Evolutionary conservation across 2,888 invertebrate genomes (phyloP).

Genomic region (Germaria angustata): DNA sequence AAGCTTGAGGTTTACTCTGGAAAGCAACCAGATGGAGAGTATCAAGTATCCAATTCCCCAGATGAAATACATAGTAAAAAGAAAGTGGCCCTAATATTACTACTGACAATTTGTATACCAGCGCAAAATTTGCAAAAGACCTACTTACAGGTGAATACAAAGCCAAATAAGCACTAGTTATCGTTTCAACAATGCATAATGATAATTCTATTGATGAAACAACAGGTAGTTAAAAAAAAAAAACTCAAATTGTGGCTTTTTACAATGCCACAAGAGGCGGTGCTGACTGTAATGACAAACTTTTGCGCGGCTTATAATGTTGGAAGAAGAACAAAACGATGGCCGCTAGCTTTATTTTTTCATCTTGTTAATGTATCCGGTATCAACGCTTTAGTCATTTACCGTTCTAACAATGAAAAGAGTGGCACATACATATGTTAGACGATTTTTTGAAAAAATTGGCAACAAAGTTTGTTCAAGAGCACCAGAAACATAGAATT

Average conservation of each 20-base stretch:
- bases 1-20: conserved; percentile 53
- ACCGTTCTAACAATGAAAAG: conserved; percentile 48
- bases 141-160: conserved; percentile 46
- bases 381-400: conserved; percentile 30
- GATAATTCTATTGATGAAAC: conserved; percentile 37
- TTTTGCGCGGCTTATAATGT: conserved; percentile 32
- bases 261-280: conserved; percentile 45
- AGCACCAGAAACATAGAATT: background rate
- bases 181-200: conserved; percentile 29
- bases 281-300: conserved; percentile 45
- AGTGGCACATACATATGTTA: conserved; percentile 40
- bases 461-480: conserved; percentile 32
- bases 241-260: conserved; percentile 52
- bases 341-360: conserved; percentile 40
- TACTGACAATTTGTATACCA: conserved; percentile 38
- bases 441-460: conserved; percentile 54
- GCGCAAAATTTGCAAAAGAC: conserved; percentile 26
- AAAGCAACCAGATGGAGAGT: conserved; percentile 52
- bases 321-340: conserved; percentile 43
- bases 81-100: conserved; percentile 33
- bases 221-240: conserved; percentile 29
- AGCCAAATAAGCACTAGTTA: conserved; percentile 45
- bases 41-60: conserved; percentile 28
- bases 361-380: conserved; percentile 25
- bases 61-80: conserved; percentile 55